Evolutionary conservation across 2,113 vertebrate species (phyloP).

Genomic region (Sylvilagus bachmani): DNA sequence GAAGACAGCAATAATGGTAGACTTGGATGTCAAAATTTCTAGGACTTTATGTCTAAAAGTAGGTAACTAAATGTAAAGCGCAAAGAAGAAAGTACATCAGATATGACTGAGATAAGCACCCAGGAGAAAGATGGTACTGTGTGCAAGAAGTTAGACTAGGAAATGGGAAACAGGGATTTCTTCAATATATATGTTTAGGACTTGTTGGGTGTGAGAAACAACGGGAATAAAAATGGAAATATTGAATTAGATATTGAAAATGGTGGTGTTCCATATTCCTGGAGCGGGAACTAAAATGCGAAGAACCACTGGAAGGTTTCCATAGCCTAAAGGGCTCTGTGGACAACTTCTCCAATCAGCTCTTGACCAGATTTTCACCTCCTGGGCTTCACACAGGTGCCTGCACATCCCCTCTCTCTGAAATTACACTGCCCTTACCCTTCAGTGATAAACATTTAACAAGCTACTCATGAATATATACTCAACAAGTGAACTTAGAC

Average conservation of each 20-base stretch:
- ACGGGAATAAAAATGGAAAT: not conserved
- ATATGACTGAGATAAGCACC: not conserved
- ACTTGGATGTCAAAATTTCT: not conserved
- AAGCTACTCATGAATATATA: not conserved
- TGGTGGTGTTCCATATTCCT: not conserved
- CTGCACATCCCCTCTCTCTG: not conserved
- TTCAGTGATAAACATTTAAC: not conserved
- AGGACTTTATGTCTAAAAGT: not conserved
- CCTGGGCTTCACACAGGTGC: not conserved
- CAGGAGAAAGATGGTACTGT: not conserved
- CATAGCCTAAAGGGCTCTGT: not conserved
- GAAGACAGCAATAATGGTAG: not conserved
- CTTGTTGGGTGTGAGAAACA: conserved; percentile 40
- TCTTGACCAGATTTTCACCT: not conserved
- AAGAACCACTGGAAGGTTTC: not conserved
- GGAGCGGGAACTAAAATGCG: not conserved
- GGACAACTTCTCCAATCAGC: not conserved
- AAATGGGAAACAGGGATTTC: not conserved
- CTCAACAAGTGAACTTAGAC: not conserved
- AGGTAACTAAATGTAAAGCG: not conserved
- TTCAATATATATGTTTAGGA: not conserved
- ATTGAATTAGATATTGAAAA: not conserved
- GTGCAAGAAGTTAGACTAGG: not conserved
- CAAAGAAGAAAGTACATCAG: not conserved
- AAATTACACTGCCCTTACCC: not conserved